phyloP scores from a whole-genome alignment of 2,113 vertebrate genomes.

The Gallinago paraguaiae region DNA sequence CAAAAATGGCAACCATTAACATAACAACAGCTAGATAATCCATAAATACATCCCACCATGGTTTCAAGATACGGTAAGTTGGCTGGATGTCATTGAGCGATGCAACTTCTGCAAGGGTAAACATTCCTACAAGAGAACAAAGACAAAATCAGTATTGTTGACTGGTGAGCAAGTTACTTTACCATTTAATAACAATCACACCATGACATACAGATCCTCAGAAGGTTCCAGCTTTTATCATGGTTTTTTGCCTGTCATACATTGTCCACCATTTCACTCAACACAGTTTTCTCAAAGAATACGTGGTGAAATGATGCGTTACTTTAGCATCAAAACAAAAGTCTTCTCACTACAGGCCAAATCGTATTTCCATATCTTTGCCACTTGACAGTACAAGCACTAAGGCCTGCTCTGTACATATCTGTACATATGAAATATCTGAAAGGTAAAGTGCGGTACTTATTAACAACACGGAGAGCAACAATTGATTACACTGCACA shows the following conservation, averaged over 20 bases:
- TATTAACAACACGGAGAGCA: neutral
- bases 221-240: neutral
- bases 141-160: slow-evolving; percentile 2
- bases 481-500: neutral
- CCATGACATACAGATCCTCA: neutral
- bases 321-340: neutral
- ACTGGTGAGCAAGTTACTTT: neutral
- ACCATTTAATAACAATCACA: neutral
- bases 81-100: slow-evolving; percentile 97
- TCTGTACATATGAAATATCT: neutral
- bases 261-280: neutral
- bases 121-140: slow-evolving; percentile 90
- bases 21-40: slow-evolving; percentile 97
- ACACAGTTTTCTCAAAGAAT: neutral
- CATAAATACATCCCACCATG: slow-evolving; percentile 99
- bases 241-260: neutral
- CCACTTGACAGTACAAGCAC: neutral
- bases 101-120: slow-evolving; percentile 98
- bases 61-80: slow-evolving; percentile 97
- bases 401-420: neutral
- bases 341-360: neutral
- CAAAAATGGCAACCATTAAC: slow-evolving; percentile 98
- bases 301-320: neutral
- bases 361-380: neutral
- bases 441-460: neutral